Conservation (phyloP, 2,888 invertebrate species). For the Gastrophysa polygoni region DNA sequence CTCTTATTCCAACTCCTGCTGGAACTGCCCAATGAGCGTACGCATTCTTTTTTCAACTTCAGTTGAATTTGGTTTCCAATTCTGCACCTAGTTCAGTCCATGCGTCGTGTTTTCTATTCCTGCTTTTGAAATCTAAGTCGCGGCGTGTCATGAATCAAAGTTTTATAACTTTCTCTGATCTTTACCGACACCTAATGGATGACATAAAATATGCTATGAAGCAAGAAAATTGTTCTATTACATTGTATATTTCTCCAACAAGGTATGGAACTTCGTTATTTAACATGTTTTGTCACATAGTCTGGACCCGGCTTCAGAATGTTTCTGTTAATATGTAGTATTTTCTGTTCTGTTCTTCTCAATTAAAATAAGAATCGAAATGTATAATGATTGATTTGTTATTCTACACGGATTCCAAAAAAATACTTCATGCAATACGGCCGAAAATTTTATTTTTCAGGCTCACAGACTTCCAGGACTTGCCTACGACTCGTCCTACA, state of each 20-base stretch:
- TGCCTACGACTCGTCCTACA: no score
- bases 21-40: slow-evolving; percentile 3
- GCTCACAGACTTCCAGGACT: no score
- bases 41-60: slow-evolving; percentile 20
- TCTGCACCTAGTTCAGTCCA: slow-evolving; percentile 18
- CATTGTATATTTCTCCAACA: neutral
- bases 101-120: slow-evolving; percentile 17
- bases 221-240: neutral
- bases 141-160: neutral
- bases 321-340: no score
- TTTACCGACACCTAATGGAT: neutral
- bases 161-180: slow-evolving; percentile 1
- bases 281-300: neutral
- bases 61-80: slow-evolving; percentile 21
- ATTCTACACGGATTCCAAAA: no score
- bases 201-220: neutral
- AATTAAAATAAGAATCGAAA: no score
- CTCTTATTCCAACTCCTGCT: neutral
- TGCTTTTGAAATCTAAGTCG: slow-evolving; percentile 21
- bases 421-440: no score
- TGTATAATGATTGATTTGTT: no score
- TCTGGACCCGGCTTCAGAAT: no score
- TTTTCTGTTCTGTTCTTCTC: no score
- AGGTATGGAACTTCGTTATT: slow-evolving; percentile 10
- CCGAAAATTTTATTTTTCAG: no score